These are phyloP conservation scores for Anarhynchus alexandrinus DNA, from an alignment of 2,113 vertebrate species.

Conservation along the genomic window DNA sequence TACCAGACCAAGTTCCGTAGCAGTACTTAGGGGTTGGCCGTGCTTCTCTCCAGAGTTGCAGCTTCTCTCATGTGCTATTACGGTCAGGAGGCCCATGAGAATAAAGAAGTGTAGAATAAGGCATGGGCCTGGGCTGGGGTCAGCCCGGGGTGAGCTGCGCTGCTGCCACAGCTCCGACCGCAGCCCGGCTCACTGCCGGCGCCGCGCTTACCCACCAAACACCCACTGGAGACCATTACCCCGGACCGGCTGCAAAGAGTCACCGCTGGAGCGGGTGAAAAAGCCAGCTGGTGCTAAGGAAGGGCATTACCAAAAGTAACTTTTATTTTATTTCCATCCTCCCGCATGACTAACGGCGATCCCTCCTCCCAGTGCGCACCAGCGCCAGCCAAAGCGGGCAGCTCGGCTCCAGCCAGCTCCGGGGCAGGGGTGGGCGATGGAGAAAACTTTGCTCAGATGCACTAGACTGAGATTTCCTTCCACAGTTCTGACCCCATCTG, in stretches of 20 bases:
- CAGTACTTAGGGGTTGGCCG: not conserved
- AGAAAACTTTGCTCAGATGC: not conserved
- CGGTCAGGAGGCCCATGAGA: not conserved
- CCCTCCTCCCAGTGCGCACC: not conserved
- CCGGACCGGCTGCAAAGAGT: not conserved
- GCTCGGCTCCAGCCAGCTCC: not conserved
- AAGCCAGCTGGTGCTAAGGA: not conserved
- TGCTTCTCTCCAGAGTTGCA: not conserved
- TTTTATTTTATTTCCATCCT: not conserved
- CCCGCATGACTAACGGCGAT: rapidly evolving
- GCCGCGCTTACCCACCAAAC: not conserved
- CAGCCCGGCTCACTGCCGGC: not conserved
- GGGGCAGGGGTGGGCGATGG: not conserved
- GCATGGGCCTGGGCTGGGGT: not conserved
- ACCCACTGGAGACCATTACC: rapidly evolving
- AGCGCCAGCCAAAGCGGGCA: not conserved
- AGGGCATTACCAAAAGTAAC: not conserved
- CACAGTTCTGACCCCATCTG: rapidly evolving
- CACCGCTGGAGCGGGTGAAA: rapidly evolving
- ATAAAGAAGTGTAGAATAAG: rapidly evolving
- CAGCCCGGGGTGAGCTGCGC: not conserved
- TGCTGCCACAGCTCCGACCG: not conserved
- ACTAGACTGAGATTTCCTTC: not conserved
- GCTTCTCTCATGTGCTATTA: not conserved
- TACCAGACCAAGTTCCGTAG: rapidly evolving